Base-by-base conservation (phyloP, 2,888 invertebrate species). In the Tribolium freemani region DNA sequence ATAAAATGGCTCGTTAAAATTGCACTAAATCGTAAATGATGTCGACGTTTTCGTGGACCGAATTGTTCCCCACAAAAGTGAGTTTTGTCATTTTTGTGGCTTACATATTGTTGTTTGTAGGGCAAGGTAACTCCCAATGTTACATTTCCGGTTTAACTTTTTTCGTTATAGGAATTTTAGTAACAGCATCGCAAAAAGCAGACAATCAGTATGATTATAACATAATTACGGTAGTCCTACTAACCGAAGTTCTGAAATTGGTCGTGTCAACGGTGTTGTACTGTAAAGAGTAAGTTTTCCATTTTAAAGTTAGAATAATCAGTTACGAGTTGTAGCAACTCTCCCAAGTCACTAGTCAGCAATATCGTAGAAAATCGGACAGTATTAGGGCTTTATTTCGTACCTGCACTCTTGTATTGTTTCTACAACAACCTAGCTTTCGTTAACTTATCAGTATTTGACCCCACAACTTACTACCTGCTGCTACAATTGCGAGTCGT, bases 391-490 rank as follows among this genome's bases (percentile, higher is more conserved):
- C 84, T 96, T 51, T 98, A 98, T 84, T 94, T 97, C 87, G 92
- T 98, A 75, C 98, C 98, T 48, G 94, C 97, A 0, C 90, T 95
- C 81, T 87, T 98, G 64, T 98, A 98, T 85, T 97, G 97, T 82
- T 88, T 97, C 61, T 98, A 98, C 88, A 98, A 98, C 85, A 98
- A 98, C 88, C 89, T 98, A 81, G 92, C 96, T 30, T 98, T 97
- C 87, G 89, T 95, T 61, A 98, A 97, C 88, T 89, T 98, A 79
- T 93, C 95, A 8, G 91, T 91, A 64, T 98, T 96, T 87, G 98
- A 98, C 86, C 97, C 98, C 0, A 97, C 98, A 0, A 96, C 97
- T 0, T 98, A 98, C 85, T 97, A 94, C 85, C 89, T 98, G 69
- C 86, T 98, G 50, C 88, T 98, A 5, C 97, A 98, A 85, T 91